phyloP scores from a whole-genome alignment of 2,113 vertebrate species.

The Larimichthys polyactis region DNA sequence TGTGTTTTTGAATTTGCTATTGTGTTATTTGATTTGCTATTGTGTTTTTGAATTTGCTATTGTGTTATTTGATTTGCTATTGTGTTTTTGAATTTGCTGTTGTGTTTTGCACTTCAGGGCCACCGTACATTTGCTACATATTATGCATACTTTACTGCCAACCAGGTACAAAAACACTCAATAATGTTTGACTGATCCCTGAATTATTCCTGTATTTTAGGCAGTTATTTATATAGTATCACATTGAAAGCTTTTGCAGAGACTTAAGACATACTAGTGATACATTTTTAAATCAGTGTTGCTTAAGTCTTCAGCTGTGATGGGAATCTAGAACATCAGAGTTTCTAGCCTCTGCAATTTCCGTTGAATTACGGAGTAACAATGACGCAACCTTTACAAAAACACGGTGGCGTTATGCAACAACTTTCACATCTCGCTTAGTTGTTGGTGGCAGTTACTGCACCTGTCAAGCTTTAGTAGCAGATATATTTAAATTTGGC shows the following conservation, averaged over 20 bases:
- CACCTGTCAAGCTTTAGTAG: neutral
- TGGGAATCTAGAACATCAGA: neutral
- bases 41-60: no score
- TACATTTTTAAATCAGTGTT: neutral
- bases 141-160: slow-evolving; percentile 3
- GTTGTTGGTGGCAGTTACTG: neutral
- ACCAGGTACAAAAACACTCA: neutral
- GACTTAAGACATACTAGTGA: neutral
- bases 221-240: neutral
- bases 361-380: neutral
- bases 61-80: no score
- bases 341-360: neutral
- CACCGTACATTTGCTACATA: slow-evolving; percentile 54
- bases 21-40: no score
- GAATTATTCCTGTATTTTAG: neutral
- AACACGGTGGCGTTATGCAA: neutral
- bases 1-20: no score
- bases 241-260: neutral
- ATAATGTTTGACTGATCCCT: neutral
- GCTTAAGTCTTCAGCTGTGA: neutral
- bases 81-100: no score
- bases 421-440: neutral
- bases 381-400: neutral
- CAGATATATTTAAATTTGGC: neutral
- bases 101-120: no score